phyloP scores from a whole-genome alignment of 2,113 vertebrate genomes.

The Penelope pileata region DNA sequence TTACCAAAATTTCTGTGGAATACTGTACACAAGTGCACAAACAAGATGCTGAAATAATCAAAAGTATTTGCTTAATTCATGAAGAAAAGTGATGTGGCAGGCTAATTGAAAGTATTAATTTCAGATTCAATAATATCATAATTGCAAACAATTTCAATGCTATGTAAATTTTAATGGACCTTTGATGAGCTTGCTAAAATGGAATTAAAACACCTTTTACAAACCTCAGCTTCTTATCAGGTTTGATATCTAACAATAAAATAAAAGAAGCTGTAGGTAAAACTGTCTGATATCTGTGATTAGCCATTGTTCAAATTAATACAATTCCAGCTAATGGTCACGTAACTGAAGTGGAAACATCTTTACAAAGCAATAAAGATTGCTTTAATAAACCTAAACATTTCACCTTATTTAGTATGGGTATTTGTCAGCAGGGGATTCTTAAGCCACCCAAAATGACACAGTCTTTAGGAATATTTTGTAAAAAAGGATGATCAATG shows the following conservation, averaged over 20 bases:
- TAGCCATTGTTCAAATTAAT: neutral
- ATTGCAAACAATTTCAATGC: neutral
- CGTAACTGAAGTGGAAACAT: neutral
- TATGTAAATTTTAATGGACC: neutral
- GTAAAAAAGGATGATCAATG: neutral
- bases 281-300: neutral
- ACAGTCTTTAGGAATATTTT: neutral
- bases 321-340: neutral
- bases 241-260: neutral
- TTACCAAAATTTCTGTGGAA: neutral
- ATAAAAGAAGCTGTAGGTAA: neutral
- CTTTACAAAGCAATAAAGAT: neutral
- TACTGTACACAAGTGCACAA: neutral
- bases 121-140: neutral
- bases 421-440: neutral
- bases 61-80: neutral
- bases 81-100: neutral
- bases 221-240: neutral
- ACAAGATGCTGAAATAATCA: neutral
- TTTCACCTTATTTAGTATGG: neutral
- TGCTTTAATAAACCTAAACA: neutral
- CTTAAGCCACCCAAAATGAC: neutral
- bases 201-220: neutral
- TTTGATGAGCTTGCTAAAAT: neutral
- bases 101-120: neutral